Conservation (phyloP, 2,113 vertebrate genomes). For the Cettia cetti region DNA sequence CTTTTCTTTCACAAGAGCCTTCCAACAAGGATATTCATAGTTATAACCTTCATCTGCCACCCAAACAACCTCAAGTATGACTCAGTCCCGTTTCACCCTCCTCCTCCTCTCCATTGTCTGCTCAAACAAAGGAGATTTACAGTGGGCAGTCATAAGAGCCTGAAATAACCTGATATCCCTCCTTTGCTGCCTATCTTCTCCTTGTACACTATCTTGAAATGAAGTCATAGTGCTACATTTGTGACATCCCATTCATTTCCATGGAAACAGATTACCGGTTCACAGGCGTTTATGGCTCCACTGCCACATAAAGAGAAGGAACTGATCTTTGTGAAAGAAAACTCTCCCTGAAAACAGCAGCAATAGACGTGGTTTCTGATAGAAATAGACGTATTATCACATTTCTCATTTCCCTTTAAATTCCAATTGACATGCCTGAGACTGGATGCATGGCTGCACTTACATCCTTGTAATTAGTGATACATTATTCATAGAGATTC, state of each 20-base stretch:
- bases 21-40: background rate
- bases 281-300: constrained; percentile 2
- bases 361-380: background rate
- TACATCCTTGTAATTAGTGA: background rate
- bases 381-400: background rate
- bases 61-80: background rate
- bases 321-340: background rate
- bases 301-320: background rate
- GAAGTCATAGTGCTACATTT: background rate
- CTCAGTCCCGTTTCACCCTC: background rate
- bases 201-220: background rate
- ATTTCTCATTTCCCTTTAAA: constrained; percentile 6
- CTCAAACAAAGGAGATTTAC: background rate
- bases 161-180: background rate
- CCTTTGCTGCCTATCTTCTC: background rate
- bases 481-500: constrained; percentile 1
- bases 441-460: background rate
- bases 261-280: constrained; percentile 45
- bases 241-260: constrained; percentile 56
- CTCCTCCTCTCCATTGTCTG: background rate
- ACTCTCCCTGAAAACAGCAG: background rate
- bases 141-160: background rate
- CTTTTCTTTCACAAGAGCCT: background rate
- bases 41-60: background rate
- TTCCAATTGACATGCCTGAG: background rate